phyloP scores from a whole-genome alignment of 2,797 vertebrate species.

The Capromys pilorides region DNA sequence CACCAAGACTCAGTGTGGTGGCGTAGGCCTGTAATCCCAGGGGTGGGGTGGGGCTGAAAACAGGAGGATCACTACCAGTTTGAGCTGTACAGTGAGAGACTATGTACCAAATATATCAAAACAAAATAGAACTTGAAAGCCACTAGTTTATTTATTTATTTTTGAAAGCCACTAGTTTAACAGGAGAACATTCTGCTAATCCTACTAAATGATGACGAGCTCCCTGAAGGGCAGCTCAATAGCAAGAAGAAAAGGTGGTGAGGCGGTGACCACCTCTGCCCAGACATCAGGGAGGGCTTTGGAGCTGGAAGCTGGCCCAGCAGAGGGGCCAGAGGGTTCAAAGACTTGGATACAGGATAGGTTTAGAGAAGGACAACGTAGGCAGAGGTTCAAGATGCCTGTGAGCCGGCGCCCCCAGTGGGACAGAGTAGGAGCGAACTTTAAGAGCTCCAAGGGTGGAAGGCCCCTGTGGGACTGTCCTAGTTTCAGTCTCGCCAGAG shows the following conservation, averaged over 20 bases:
- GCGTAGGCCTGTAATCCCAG: no score
- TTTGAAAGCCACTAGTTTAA: background rate
- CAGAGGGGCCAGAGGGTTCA: background rate
- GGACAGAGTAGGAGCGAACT: background rate
- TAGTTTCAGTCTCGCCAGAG: background rate
- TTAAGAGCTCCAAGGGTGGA: background rate
- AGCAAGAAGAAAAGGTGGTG: background rate
- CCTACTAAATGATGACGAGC: background rate
- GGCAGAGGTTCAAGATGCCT: background rate
- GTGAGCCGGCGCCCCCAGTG: background rate
- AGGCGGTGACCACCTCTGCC: background rate
- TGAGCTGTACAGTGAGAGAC: no score
- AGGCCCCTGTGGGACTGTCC: background rate
- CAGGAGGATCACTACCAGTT: no score
- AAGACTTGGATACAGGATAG: background rate
- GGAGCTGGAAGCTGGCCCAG: background rate
- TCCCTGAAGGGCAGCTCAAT: background rate
- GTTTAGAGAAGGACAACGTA: background rate
- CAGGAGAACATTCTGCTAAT: background rate
- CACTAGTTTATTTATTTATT: background rate
- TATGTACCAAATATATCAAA: no score
- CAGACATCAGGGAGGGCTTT: background rate
- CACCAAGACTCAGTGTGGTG: no score
- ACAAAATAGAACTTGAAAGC: background rate
- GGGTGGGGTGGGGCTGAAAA: no score